Evolutionary conservation across 2,113 vertebrate species (phyloP).

Genomic region (Pleuronectes platessa): DNA sequence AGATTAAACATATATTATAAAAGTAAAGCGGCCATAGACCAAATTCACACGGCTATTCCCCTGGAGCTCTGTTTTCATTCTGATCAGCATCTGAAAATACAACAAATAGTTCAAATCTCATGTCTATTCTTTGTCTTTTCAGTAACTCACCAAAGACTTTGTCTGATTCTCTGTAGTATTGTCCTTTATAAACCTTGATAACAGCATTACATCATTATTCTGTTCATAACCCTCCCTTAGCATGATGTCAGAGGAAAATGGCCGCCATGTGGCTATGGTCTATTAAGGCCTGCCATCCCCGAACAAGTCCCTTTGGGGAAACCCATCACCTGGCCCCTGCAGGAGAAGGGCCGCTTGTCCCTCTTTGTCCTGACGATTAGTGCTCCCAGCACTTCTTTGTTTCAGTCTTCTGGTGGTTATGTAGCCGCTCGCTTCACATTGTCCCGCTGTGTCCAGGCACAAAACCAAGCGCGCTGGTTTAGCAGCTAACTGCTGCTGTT

Average conservation of each 20-base stretch:
- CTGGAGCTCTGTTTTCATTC: too few species aligned
- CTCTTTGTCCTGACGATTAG: conserved; percentile 40
- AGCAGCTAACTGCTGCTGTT: conserved; percentile 37
- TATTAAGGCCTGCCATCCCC: neutral
- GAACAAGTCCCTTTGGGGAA: neutral
- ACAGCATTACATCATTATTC: too few species aligned
- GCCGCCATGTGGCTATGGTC: too few species aligned
- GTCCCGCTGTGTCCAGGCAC: conserved; percentile 48
- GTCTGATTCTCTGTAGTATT: too few species aligned
- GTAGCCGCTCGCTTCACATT: conserved; percentile 43
- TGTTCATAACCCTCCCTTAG: too few species aligned
- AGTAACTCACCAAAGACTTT: too few species aligned
- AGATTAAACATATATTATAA: neutral
- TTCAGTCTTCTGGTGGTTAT: conserved; percentile 29
- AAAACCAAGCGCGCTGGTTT: conserved; percentile 52
- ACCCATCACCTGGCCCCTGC: conserved; percentile 1
- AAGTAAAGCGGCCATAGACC: neutral
- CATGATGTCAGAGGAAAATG: too few species aligned
- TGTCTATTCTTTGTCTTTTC: too few species aligned
- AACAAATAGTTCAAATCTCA: too few species aligned
- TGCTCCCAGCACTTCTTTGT: conserved; percentile 46
- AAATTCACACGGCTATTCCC: too few species aligned
- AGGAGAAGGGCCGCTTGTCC: conserved; percentile 1
- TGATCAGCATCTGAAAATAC: too few species aligned
- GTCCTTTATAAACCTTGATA: too few species aligned